Evolutionary conservation across 2,888 invertebrate species (phyloP), one percentile per base, ranked within the genome.

Genomic region (Lordiphosa andalusiaca): DNA sequence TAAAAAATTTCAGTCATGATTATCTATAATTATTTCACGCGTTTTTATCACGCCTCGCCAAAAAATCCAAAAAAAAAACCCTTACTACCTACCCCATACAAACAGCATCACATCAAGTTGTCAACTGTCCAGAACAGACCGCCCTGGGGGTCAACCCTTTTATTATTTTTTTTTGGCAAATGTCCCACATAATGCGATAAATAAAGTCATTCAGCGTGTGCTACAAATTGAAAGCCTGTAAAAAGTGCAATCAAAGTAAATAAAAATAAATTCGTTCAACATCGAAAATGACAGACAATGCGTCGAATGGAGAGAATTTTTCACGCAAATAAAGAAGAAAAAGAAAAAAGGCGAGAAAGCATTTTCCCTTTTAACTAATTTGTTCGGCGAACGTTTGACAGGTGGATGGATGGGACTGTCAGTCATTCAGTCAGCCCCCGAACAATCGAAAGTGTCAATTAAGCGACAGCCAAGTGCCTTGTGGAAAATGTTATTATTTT

Each of bases 391-490:
- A 53, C 57, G 58, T 47, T 55, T 73, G 81, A 66, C 83, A 57
- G 75, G 46, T 60, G 76, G 60, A 46, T 44, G 53, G 53, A 46
- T 35, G 13, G 25, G 35, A 35, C 46, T 25, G 41, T 35, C 39
- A 55, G 53, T 62, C 56, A 61, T 53, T 57, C 55, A 61, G 55
- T 63, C 61, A 64, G 69, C 57, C 35, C 42, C 41, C 62, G 40
- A 57, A 80, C 73, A 86, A 74, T 74, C 76, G 84, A 74, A 86
- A 86, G 85, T 85, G 78, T 81, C 86, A 85, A 86, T 85, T 85
- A 74, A 83, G 69, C 64, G 63, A 53, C 62, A 58, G 60, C 51
- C 66, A 64, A 70, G 63, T 61, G 60, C 41, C 58, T 58, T 36
- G 13, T 37, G 38, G 49, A 47, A 55, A 50, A 62, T 57, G 52